Evolutionary conservation across 2,888 invertebrate species (phyloP).

Genomic region (Aphrophora alni): DNA sequence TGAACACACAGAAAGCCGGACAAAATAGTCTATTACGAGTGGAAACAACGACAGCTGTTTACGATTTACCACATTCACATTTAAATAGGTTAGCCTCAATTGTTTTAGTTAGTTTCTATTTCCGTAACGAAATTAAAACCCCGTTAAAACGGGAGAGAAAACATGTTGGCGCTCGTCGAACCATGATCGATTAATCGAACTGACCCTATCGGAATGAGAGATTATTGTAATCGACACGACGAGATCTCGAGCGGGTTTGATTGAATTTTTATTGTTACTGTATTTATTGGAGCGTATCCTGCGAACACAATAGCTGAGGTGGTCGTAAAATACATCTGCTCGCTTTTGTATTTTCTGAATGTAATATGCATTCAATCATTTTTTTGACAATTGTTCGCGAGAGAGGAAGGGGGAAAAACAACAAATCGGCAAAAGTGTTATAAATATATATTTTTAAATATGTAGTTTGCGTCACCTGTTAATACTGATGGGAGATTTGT

Average conservation of each 20-base stretch:
- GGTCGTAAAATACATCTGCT: background rate
- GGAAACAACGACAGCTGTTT: background rate
- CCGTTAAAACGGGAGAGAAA: background rate
- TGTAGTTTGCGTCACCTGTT: background rate
- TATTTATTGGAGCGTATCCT: background rate
- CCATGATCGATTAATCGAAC: background rate
- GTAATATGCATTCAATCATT: slow-evolving; percentile 3
- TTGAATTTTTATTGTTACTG: background rate
- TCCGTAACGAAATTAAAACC: background rate
- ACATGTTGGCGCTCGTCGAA: background rate
- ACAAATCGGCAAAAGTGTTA: background rate
- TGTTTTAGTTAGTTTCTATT: background rate
- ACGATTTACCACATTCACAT: background rate
- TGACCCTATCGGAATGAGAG: slow-evolving; percentile 9
- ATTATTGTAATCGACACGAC: background rate
- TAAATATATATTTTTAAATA: background rate
- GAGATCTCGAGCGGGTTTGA: background rate
- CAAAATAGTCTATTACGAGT: background rate
- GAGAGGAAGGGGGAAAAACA: background rate
- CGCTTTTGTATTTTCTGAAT: background rate
- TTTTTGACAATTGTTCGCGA: background rate
- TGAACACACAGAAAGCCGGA: too few species aligned
- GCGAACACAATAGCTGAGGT: background rate
- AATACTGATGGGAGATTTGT: background rate
- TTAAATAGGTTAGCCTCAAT: background rate